Evolutionary conservation across 2,797 vertebrate genomes (phyloP).

Genomic region (Myotis pilosus): DNA sequence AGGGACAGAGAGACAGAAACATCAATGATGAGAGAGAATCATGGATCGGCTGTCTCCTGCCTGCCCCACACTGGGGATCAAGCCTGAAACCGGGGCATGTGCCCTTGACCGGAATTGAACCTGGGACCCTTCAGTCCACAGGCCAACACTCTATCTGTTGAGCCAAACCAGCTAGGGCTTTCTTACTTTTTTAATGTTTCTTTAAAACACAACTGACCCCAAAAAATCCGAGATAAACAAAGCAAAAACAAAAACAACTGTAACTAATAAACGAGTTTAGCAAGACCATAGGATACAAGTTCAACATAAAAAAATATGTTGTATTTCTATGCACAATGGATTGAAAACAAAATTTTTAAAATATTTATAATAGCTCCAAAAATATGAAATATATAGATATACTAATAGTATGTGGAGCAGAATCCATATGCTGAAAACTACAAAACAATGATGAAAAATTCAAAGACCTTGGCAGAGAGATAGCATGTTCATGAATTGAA

Average conservation of each 20-base stretch:
- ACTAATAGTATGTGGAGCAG: background rate
- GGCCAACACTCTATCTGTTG: no score
- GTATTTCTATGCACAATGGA: background rate
- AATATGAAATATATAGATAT: background rate
- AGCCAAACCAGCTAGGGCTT: background rate
- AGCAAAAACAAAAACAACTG: background rate
- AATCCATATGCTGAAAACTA: background rate
- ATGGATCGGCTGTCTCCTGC: no score
- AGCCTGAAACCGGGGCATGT: no score
- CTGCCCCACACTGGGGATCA: no score
- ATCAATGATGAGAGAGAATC: no score
- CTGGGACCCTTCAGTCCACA: no score
- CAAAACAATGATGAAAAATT: background rate
- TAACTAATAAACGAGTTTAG: background rate
- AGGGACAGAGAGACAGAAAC: no score
- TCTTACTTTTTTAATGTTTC: background rate
- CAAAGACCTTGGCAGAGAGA: background rate
- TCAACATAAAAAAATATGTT: conserved; percentile 21
- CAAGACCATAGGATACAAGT: background rate
- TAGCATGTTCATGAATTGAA: background rate
- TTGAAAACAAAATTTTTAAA: background rate
- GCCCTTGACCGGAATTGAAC: no score
- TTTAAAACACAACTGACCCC: conserved; percentile 27
- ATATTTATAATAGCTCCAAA: background rate
- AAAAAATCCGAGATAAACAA: background rate